Conservation (phyloP, 2,797 vertebrate species). For the Acrocephalus scirpaceus region DNA sequence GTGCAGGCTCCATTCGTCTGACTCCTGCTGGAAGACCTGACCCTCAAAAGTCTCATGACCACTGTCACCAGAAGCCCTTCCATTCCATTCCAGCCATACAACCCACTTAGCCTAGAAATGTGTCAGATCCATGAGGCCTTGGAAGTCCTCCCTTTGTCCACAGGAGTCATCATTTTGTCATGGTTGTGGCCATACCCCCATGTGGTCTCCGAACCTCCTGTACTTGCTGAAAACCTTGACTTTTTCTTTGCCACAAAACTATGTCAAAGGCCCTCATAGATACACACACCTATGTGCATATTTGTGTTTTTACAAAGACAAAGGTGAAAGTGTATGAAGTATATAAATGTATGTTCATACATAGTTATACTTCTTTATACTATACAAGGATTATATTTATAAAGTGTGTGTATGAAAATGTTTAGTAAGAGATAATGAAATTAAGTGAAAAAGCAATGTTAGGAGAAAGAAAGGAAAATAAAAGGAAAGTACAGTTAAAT, state of each 20-base stretch:
- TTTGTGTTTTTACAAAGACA: neutral
- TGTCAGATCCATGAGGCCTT: neutral
- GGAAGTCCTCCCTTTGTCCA: neutral
- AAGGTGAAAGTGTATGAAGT: neutral
- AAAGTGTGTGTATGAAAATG: neutral
- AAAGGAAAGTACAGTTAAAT: neutral
- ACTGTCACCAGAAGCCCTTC: neutral
- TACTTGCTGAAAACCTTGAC: neutral
- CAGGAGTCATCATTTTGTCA: neutral
- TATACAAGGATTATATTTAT: neutral
- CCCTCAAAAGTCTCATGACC: neutral
- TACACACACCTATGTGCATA: too few relatives aligned
- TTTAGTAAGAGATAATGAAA: neutral
- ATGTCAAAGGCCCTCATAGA: neutral
- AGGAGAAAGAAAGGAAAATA: neutral
- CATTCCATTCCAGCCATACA: neutral
- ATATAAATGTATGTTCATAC: neutral
- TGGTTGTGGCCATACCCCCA: neutral
- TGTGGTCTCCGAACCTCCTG: neutral
- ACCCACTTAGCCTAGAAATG: neutral
- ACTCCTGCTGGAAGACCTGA: neutral
- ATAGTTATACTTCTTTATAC: neutral
- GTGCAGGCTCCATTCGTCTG: accelerated
- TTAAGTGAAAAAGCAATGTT: neutral
- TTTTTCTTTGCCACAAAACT: neutral